phyloP scores from a whole-genome alignment of 2,888 invertebrate species.

The Holacanthella duospinosa region DNA sequence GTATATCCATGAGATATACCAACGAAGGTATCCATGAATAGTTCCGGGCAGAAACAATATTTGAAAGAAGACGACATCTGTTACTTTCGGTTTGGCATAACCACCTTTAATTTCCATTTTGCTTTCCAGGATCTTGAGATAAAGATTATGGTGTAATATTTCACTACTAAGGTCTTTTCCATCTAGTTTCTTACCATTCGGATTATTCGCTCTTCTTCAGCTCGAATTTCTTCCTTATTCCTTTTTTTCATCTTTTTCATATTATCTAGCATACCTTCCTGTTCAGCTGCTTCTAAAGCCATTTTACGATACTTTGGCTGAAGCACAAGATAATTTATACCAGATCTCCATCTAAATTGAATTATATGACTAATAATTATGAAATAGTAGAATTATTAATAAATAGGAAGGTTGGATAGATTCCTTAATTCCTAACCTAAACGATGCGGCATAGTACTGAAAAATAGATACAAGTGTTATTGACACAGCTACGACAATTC shows the following conservation, averaged over 20 bases:
- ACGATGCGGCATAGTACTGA: slow-evolving; percentile 62
- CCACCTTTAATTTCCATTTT: slow-evolving; percentile 91
- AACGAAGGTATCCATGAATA: slow-evolving; percentile 56
- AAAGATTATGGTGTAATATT: no score
- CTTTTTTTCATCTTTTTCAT: slow-evolving; percentile 43
- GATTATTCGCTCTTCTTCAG: slow-evolving; percentile 69
- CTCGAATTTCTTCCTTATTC: slow-evolving; percentile 54
- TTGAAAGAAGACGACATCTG: slow-evolving; percentile 73
- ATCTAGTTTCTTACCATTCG: slow-evolving; percentile 49
- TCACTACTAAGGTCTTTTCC: no score
- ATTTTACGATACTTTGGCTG: slow-evolving; percentile 76
- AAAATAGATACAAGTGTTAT: slow-evolving; percentile 73
- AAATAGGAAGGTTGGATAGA: neutral
- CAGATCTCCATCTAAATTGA: slow-evolving; percentile 54
- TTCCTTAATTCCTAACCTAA: slow-evolving; percentile 19
- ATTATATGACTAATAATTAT: neutral
- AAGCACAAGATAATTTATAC: slow-evolving; percentile 74
- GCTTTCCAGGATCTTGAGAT: slow-evolving; percentile 56
- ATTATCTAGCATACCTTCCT: slow-evolving; percentile 48
- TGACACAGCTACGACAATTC: slow-evolving; percentile 72
- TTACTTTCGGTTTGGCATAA: slow-evolving; percentile 70
- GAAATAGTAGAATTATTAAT: neutral
- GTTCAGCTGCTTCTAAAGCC: slow-evolving; percentile 54
- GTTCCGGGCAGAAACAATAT: slow-evolving; percentile 68
- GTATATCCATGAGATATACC: slow-evolving; percentile 73